Base-by-base conservation (phyloP, 2,113 vertebrate genomes). In the Megaleporinus macrocephalus region DNA sequence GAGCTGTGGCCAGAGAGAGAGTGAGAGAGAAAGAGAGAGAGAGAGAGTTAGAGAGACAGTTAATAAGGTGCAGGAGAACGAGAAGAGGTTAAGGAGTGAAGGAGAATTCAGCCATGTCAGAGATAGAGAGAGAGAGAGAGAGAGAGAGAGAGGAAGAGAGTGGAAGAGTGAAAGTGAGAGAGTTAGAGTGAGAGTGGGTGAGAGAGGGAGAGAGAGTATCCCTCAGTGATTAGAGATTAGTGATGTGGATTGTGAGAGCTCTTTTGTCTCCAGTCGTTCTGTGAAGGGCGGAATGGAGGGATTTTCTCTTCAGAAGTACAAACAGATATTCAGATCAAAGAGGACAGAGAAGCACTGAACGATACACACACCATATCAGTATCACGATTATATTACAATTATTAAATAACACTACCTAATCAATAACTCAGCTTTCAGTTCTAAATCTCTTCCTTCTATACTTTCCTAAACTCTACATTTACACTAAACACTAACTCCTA, bases 1-100 rank as follows among this genome's bases (percentile, higher is more conserved):
- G 55, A 33, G 44, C 61, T 77, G 76, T 78, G 80, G 78, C 78
- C 83, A 85, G 83, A 83, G 83, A 85, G 69, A 70, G 63, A 36
- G 65, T 61, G 5, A 1, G 5, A 5, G 5, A 5, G 5, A 18
- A 11, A 5, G 51, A 53, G 51, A 18, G 15, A 5, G 51, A 53
- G 51, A 53, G 51, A 53, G 51, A 11, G n/a, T n/a, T n/a, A n/a
- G n/a, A n/a, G n/a, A n/a, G n/a, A n/a, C n/a, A n/a, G 1, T 2
- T 51, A 51, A 22, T 1, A 22, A 20, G 5, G 20, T 63, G 79
- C 71, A 72, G 75, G 70, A 84, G 62, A 83, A 62, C 65, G 76
- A 78, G 83, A 65, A 75, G 59, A 18, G 27, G 27, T 20, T 41
- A 76, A 65, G 36, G 59, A 70, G 22, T 29, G 41, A 24, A 30